These are phyloP conservation scores for Trypoxylon attenuatum DNA, from an alignment of 2,888 invertebrate species.

Conservation along the genomic window DNA sequence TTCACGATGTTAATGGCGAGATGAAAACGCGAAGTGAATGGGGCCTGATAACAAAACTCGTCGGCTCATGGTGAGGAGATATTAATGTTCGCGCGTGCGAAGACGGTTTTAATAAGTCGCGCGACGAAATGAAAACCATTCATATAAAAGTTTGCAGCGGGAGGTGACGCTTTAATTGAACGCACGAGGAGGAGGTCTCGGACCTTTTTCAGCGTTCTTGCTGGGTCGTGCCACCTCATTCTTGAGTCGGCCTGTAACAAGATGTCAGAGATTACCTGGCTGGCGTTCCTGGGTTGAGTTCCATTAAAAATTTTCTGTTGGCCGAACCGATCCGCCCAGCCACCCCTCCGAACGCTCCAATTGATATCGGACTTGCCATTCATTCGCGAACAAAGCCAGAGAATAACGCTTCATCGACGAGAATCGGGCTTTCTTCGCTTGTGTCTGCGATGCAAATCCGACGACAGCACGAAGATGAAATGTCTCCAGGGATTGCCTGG, in stretches of 20 bases:
- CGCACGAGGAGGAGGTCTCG: conserved; percentile 43
- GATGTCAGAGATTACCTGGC: conserved; percentile 55
- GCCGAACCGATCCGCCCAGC: conserved; percentile 30
- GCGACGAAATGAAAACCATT: conserved; percentile 72
- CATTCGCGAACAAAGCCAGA: conserved; percentile 37
- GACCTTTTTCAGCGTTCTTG: neutral
- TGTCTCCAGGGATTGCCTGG: no score
- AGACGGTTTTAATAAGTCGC: conserved; percentile 70
- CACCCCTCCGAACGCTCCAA: conserved; percentile 37
- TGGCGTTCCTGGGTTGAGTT: conserved; percentile 33
- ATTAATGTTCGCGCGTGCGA: conserved; percentile 61
- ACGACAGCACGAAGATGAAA: no score
- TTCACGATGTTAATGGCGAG: no score
- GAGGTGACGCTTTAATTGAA: conserved; percentile 70
- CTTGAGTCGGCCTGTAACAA: conserved; percentile 44
- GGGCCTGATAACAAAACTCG: conserved; percentile 62
- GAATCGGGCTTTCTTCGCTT: conserved; percentile 15
- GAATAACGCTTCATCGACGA: conserved; percentile 27
- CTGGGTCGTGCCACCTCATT: conserved; percentile 15
- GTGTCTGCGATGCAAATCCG: neutral
- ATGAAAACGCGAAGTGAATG: no score
- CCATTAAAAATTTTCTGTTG: conserved; percentile 54
- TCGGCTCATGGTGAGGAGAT: conserved; percentile 51
- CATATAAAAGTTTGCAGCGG: conserved; percentile 69
- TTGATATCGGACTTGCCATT: conserved; percentile 50